Evolutionary conservation across 2,888 invertebrate species (phyloP).

Genomic region (Notodromas monacha): DNA sequence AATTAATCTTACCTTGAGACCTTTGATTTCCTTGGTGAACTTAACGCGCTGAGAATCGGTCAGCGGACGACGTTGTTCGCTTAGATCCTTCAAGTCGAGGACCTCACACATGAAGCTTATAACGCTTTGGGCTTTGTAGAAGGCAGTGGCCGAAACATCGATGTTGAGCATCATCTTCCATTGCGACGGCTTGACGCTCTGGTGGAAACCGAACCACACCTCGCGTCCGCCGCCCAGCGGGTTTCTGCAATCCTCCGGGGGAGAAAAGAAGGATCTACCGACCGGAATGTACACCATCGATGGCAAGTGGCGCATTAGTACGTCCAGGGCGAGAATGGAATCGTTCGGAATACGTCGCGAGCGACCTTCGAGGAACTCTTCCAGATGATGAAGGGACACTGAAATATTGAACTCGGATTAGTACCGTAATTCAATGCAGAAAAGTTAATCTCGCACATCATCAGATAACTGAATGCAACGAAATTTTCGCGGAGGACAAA

Average conservation of each 20-base stretch:
- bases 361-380: conserved; percentile 86
- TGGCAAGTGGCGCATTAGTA: conserved; percentile 94
- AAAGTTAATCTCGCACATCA: too few relatives aligned
- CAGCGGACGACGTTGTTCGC: conserved; percentile 75
- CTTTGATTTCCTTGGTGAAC: conserved; percentile 99
- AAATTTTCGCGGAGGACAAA: too few relatives aligned
- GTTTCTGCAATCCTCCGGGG: conserved; percentile 90
- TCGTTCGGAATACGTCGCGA: conserved; percentile 88
- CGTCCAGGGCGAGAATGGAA: conserved; percentile 77
- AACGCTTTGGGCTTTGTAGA: conserved; percentile 97
- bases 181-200: conserved; percentile 90
- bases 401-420: too few relatives aligned
- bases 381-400: conserved; percentile 77
- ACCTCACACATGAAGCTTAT: conserved; percentile 99
- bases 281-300: conserved; percentile 99
- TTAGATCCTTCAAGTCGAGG: conserved; percentile 72
- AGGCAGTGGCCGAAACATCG: conserved; percentile 97
- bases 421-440: too few relatives aligned
- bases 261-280: conserved; percentile 92
- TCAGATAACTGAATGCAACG: too few relatives aligned
- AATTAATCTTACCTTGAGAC: conserved; percentile 51
- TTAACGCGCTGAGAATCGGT: conserved; percentile 96
- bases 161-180: conserved; percentile 99
- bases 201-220: conserved; percentile 99
- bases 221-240: conserved; percentile 80